phyloP scores from a whole-genome alignment of 2,113 vertebrate genomes.

The Hemicordylus capensis region DNA sequence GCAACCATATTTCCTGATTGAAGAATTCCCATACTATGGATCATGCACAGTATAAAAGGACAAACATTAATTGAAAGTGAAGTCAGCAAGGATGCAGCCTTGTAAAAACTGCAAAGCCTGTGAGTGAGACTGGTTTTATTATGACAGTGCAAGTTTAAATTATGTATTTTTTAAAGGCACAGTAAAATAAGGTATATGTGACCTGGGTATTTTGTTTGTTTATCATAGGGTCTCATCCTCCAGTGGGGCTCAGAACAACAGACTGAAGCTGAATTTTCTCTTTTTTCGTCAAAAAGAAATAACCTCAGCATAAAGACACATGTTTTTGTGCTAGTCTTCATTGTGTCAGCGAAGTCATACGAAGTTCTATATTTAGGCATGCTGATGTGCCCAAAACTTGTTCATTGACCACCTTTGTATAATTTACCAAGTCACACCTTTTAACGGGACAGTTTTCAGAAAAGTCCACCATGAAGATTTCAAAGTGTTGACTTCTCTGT shows the following conservation, averaged over 20 bases:
- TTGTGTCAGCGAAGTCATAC: neutral
- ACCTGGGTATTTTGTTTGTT: constrained; percentile 46
- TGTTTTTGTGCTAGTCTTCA: constrained; percentile 4
- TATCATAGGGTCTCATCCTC: constrained; percentile 42
- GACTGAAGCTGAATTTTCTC: constrained; percentile 49
- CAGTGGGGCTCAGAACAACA: constrained; percentile 38
- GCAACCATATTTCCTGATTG: neutral
- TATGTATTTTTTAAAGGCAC: neutral
- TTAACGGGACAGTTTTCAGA: neutral
- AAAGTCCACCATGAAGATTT: neutral
- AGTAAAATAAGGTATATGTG: constrained; percentile 17
- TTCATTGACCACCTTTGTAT: neutral
- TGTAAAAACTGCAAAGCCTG: neutral
- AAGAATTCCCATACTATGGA: rapidly evolving
- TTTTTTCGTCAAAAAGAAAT: constrained; percentile 15
- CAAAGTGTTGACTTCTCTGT: neutral
- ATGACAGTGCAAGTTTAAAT: neutral
- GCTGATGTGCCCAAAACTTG: neutral
- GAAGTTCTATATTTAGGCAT: neutral
- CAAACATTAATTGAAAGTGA: neutral
- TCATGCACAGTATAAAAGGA: neutral
- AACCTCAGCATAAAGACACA: neutral
- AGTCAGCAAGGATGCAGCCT: neutral
- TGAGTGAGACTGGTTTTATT: constrained; percentile 21
- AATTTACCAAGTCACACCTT: neutral